Percentiles rank a stretch among this genome's conserved stretches.
Conservation (phyloP, 2,113 vertebrate genomes). For the Thamnophis sirtalis region DNA sequence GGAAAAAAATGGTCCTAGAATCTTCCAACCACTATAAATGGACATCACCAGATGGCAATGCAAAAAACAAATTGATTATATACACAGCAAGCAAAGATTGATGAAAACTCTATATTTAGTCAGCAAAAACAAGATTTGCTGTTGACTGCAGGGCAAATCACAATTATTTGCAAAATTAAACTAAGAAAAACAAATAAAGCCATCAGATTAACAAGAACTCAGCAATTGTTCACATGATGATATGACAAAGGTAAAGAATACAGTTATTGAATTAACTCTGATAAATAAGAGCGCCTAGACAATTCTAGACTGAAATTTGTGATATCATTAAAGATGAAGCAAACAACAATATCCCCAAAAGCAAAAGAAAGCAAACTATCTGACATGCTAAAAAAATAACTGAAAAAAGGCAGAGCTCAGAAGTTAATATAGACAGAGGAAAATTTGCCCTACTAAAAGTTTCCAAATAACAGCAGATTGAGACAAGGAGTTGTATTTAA, state of each 20-base stretch:
- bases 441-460: not conserved
- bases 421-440: not conserved
- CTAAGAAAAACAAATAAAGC: not conserved
- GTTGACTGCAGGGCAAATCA: not conserved
- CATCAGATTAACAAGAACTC: not conserved
- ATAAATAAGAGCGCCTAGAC: not conserved
- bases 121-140: not conserved
- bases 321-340: not conserved
- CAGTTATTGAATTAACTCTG: not conserved
- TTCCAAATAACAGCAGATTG: not conserved
- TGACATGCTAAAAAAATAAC: not conserved
- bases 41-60: not conserved
- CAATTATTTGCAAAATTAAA: not conserved
- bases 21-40: not conserved
- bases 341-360: not conserved
- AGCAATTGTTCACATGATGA: not conserved
- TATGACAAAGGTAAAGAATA: not conserved
- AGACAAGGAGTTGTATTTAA: not conserved
- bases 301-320: not conserved
- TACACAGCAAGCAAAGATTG: not conserved
- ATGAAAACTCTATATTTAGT: not conserved
- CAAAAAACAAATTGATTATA: not conserved
- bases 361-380: not conserved
- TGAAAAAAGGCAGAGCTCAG: not conserved
- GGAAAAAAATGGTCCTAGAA: not conserved